phyloP scores from a whole-genome alignment of 2,888 invertebrate genomes.

The Drosophila stalkeri region DNA sequence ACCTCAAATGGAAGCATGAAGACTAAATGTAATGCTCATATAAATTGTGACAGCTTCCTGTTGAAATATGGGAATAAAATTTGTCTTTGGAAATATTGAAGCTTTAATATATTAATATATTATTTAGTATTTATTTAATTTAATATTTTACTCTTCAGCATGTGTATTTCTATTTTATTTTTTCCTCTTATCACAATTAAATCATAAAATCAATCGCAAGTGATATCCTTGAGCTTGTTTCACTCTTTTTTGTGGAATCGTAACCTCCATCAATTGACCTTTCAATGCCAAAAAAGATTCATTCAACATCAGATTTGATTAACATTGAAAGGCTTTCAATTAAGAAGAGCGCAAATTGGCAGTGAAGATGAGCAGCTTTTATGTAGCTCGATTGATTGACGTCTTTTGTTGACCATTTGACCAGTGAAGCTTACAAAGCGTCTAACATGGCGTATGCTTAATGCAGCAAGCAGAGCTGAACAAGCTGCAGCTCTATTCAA shows the following conservation, averaged over 20 bases:
- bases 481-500: slow-evolving; percentile 21
- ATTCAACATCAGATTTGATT: slow-evolving; percentile 40
- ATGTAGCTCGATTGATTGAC: slow-evolving; percentile 18
- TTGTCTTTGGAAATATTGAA: too few species aligned
- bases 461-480: slow-evolving; percentile 3
- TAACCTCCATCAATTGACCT: neutral
- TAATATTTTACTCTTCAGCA: neutral
- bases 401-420: slow-evolving; percentile 34
- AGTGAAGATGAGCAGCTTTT: neutral
- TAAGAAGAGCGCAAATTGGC: slow-evolving; percentile 18
- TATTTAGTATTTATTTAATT: too few species aligned
- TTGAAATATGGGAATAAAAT: too few species aligned
- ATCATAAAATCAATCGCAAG: too few species aligned
- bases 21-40: neutral
- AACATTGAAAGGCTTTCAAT: slow-evolving; percentile 51
- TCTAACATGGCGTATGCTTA: slow-evolving; percentile 39
- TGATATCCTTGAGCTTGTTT: too few species aligned
- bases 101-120: too few species aligned
- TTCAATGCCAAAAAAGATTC: neutral
- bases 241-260: neutral
- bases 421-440: slow-evolving; percentile 11
- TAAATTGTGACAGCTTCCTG: too few species aligned
- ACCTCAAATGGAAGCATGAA: neutral
- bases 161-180: neutral
- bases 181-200: neutral